These are phyloP conservation scores for Lepeophtheirus nordmannii DNA, from an alignment of 2,888 invertebrate species.

Conservation along the genomic window DNA sequence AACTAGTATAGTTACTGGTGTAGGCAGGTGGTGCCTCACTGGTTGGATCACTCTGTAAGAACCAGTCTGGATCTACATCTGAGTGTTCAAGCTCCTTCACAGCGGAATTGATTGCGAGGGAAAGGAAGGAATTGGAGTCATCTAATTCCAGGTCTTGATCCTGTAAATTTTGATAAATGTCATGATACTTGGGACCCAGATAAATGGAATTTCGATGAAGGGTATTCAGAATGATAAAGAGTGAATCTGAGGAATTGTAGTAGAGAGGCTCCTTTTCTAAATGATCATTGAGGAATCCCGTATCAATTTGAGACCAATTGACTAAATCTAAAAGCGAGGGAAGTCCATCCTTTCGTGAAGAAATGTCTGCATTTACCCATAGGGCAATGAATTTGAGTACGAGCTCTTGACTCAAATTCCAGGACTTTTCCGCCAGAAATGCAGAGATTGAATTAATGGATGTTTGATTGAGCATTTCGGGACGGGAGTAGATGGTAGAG, in stretches of 20 bases:
- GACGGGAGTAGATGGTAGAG: background rate
- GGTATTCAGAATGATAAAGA: constrained; percentile 9
- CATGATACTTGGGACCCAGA: constrained; percentile 25
- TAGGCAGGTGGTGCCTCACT: background rate
- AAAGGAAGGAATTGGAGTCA: constrained; percentile 16
- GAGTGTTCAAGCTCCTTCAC: constrained; percentile 22
- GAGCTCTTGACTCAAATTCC: constrained; percentile 32
- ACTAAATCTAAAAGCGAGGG: constrained; percentile 41
- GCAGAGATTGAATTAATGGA: constrained; percentile 31
- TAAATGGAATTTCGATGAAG: background rate
- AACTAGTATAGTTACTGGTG: too few species aligned
- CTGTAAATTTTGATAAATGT: constrained; percentile 38
- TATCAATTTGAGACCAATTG: constrained; percentile 38
- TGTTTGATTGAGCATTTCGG: constrained; percentile 4
- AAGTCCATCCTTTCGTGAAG: constrained; percentile 41
- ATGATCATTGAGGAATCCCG: constrained; percentile 40
- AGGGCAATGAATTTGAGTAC: constrained; percentile 40
- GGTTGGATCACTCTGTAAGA: constrained; percentile 16
- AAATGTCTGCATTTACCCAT: constrained; percentile 41
- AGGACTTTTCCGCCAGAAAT: constrained; percentile 29
- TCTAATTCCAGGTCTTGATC: constrained; percentile 27
- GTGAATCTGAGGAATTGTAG: constrained; percentile 28
- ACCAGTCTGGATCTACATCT: constrained; percentile 9
- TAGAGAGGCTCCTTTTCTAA: constrained; percentile 34
- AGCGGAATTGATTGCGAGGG: constrained; percentile 19